Evolutionary conservation across 2,888 invertebrate species (phyloP).

Genomic region (Eristalinus sepulchralis): DNA sequence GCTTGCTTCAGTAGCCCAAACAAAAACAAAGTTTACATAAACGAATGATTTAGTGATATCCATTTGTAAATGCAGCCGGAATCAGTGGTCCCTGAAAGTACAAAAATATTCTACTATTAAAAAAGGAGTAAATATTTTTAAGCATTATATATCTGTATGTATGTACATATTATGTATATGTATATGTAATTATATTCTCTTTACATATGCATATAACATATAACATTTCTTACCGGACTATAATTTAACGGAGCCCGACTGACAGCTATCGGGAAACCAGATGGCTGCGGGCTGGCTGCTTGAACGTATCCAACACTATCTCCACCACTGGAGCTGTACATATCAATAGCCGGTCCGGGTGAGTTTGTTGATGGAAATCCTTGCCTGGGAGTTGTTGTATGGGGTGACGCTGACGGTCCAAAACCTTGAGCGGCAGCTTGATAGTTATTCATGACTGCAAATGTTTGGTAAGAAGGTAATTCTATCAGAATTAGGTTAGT

Average conservation of each 20-base stretch:
- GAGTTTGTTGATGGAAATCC: constrained; percentile 96
- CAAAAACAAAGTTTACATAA: constrained; percentile 62
- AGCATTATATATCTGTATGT: too few species aligned
- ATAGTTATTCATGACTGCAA: constrained; percentile 97
- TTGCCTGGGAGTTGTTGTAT: constrained; percentile 86
- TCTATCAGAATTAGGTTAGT: constrained; percentile 67
- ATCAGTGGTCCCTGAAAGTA: constrained; percentile 93
- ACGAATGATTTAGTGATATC: constrained; percentile 88
- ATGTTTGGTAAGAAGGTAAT: constrained; percentile 68
- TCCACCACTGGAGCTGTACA: constrained; percentile 93
- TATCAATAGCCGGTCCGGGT: constrained; percentile 94
- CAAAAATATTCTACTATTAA: neutral
- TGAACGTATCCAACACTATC: constrained; percentile 97
- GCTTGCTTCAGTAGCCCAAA: constrained; percentile 67
- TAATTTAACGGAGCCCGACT: constrained; percentile 96
- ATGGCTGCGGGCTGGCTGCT: constrained; percentile 98
- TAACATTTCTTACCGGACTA: constrained; percentile 88
- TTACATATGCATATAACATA: neutral
- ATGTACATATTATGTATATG: too few species aligned
- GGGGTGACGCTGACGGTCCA: constrained; percentile 92
- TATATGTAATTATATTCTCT: too few species aligned
- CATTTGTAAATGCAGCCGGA: constrained; percentile 99
- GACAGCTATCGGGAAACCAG: constrained; percentile 96
- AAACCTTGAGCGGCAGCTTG: constrained; percentile 91
- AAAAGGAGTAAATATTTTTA: neutral